Base-by-base conservation (phyloP, 2,797 vertebrate genomes). In the Takifugu ocellatus region DNA sequence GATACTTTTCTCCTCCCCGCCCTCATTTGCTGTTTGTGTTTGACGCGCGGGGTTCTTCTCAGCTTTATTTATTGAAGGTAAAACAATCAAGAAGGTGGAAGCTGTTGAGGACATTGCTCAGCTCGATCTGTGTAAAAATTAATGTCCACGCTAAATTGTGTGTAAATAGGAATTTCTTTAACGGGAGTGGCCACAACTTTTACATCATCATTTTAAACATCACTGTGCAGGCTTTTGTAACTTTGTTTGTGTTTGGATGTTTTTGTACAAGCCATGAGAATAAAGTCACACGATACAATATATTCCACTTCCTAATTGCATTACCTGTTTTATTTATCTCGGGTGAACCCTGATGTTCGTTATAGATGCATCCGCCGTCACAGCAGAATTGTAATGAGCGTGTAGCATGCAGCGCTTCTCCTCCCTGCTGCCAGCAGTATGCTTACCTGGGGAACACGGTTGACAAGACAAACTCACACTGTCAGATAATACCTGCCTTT, bases 401-500 rank as follows among this genome's bases (percentile, higher is more conserved):
- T 82, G 86, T 83, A 74, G 2, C 12, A 12, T 39, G 36, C 36
- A 14, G 36, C 12, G 36, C 31, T 69, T 77, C 87, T 80, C 84
- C 80, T 83, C 83, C 82, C 78, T 49, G 47, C 54, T 26, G 70
- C 39, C 74, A 75, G 63, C 65, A 56, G 60, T 50, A 14, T 47
- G 62, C 66, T 61, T 76, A 80, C 78, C 79, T 68, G 81, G 70
- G 80, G 84, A 81, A 81, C 80, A 27, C 77, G 69, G 75, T 83
- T 85, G 84, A 90, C 85, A 62, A 77, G 77, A 87, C 54, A 14
- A 78, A 73, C 80, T 84, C 66, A 49, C 74, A 71, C 77, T 80
- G 80, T 87, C 81, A 80, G 73, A 81, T 88, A 82, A 82, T 87
- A 76, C 79, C 81, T 79, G 59, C 74, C 81, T 84, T 84, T 85